Evolutionary conservation across 1,140 invertebrate genomes (phyloP).

Genomic region (Thaumatotibia leucotreta): DNA sequence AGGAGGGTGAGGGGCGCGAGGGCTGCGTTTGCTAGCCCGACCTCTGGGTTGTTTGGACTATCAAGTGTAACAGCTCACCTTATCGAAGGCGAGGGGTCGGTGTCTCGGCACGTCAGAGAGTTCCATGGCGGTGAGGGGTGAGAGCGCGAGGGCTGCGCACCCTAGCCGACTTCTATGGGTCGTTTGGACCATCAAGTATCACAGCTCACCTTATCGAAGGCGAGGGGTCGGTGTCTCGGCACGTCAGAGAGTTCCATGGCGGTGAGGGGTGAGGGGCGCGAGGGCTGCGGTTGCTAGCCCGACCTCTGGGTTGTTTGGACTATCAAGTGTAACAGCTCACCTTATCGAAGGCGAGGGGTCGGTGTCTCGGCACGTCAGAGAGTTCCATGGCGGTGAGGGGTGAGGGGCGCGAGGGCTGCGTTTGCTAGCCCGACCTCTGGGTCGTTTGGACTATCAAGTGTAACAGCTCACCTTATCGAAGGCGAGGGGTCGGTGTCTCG

Average conservation of each 20-base stretch:
- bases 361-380: constrained; percentile 79
- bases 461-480: constrained; percentile 78
- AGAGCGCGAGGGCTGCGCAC: no score
- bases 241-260: constrained; percentile 79
- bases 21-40: no score
- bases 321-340: constrained; percentile 38
- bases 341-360: constrained; percentile 82
- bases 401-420: no score
- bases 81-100: constrained; percentile 82
- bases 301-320: no score
- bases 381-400: constrained; percentile 77
- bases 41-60: no score
- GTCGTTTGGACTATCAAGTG: no score
- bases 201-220: no score
- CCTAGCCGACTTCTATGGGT: constrained; percentile 83
- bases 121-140: constrained; percentile 77
- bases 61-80: constrained; percentile 56
- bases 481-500: constrained; percentile 80
- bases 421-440: no score
- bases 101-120: constrained; percentile 79
- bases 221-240: constrained; percentile 79
- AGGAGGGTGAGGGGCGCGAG: constrained; percentile 76
- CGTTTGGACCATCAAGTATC: no score
- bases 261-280: constrained; percentile 75
- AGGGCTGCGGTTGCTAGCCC: constrained; percentile 75